Conservation (phyloP, 2,797 vertebrate species). For the Acrossocheilus wenchowensis region DNA sequence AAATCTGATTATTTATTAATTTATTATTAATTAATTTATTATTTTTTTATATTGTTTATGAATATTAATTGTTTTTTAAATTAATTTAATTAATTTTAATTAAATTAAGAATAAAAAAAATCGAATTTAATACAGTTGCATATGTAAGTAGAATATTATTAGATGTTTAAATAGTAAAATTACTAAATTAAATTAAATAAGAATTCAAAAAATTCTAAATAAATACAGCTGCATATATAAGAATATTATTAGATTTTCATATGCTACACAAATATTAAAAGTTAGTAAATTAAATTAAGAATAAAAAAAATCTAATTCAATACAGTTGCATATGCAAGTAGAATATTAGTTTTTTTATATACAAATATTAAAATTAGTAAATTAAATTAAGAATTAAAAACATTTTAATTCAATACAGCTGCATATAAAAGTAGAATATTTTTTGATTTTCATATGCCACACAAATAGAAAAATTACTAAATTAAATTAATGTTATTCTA, state of each 20-base stretch:
- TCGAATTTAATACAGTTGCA: neutral
- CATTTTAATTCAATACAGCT: neutral
- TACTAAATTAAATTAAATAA: no score
- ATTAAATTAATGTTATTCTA: neutral
- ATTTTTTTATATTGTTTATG: neutral
- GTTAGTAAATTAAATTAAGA: neutral
- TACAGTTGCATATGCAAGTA: neutral
- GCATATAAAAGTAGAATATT: no score
- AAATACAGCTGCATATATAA: neutral
- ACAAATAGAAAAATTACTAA: no score
- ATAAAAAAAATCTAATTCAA: neutral
- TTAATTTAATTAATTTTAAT: no score
- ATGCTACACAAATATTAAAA: neutral
- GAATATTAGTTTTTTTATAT: neutral
- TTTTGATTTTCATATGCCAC: no score
- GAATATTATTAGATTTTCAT: neutral
- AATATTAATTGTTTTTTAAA: neutral
- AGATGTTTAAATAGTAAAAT: neutral
- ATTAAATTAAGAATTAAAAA: neutral
- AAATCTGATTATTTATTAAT: neutral
- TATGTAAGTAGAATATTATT: neutral
- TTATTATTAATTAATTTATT: no score
- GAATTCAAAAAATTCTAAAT: neutral
- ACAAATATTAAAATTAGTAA: neutral
- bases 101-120: no score